Evolutionary conservation across 2,113 vertebrate genomes (phyloP), one percentile per base, ranked within the genome.

Genomic region (Scomber scombrus): DNA sequence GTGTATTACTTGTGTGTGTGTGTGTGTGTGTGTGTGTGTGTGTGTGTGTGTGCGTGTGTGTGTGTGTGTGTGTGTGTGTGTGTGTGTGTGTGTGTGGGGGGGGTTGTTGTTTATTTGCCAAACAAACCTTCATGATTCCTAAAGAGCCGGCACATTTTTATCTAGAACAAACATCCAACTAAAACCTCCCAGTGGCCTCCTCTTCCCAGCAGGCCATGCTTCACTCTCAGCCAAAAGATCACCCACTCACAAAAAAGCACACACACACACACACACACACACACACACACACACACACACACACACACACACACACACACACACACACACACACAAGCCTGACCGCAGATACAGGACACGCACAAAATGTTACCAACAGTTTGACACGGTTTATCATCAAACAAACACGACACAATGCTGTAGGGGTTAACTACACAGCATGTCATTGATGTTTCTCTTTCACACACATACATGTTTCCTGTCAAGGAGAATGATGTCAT

Each of bases 141-240:
- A 23, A 65, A 69, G 54, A 75, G 18, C 13, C 19, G 8, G 26
- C 18, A 62, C 43, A 69, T 70, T 81, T 79, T 55, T 62, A 81
- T 81, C 64, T 71, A 21, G 63, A 82, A 76, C 71, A 85, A 86
- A 77, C 67, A 77, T 80, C 60, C 29, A 16, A 54, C 54, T 69
- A 62, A 82, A 65, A 23, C 56, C 61, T 85, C 51, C 62, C 73
- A 58, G 67, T 29, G 54, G 65, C 71, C 58, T 70, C 63, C 52
- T 60, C 62, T 51, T 18, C 75, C 45, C 64, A 81, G 70, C 52
- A 83, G 69, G 58, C 46, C 76, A 11, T 63, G 23, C 18, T 43
- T 31, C 60, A n/a, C 47, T 56, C 49, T 50, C 55, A 31, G 70
- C 57, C 52, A 63, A 50, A 34, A 62, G 19, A 69, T 69, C 65